These are phyloP conservation scores for Carcharodon carcharias DNA, from an alignment of 2,797 vertebrate genomes.

Conservation along the genomic window DNA sequence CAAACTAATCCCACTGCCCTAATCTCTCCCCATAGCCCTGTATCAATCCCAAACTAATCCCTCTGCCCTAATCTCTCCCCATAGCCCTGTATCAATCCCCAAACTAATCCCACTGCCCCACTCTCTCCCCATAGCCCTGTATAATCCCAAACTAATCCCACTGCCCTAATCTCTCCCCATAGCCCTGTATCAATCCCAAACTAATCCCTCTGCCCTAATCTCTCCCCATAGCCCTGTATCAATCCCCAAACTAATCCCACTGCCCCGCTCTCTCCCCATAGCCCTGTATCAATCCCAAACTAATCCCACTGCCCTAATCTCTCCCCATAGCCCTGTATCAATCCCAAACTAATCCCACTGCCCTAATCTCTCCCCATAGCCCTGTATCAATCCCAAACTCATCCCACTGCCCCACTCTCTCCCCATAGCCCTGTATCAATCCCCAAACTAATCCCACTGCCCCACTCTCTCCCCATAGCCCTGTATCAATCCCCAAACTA, in stretches of 20 bases:
- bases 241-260: not conserved
- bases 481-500: too few species aligned
- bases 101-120: not conserved
- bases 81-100: not conserved
- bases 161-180: not conserved
- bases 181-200: not conserved
- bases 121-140: not conserved
- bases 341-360: constrained; percentile 2
- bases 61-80: not conserved
- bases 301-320: not conserved
- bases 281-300: not conserved
- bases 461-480: too few species aligned
- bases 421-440: too few species aligned
- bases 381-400: not conserved
- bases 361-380: not conserved
- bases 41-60: not conserved
- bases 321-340: not conserved
- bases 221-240: not conserved
- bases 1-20: not conserved
- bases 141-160: not conserved
- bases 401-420: too few species aligned
- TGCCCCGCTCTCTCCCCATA: not conserved
- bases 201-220: not conserved
- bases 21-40: too few species aligned
- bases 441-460: too few species aligned